Conservation (phyloP, 2,797 vertebrate species). For the Leptoclinus maculatus region DNA sequence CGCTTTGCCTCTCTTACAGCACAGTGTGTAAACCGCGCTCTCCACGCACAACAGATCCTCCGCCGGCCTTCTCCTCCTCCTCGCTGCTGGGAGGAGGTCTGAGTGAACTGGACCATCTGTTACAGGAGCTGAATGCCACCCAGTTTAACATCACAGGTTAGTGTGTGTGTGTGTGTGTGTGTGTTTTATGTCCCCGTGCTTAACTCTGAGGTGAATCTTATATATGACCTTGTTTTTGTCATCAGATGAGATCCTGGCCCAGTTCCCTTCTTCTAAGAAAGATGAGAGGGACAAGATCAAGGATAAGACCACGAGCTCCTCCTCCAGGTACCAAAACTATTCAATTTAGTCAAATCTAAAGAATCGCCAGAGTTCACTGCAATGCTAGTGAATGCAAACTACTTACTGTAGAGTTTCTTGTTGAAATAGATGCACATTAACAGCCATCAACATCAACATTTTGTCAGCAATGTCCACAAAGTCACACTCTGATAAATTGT, state of each 20-base stretch:
- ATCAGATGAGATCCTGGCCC: constrained; percentile 94
- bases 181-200: not conserved
- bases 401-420: not conserved
- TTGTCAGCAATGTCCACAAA: not conserved
- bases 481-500: not conserved
- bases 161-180: constrained; percentile 27
- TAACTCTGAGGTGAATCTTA: not conserved
- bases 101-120: constrained; percentile 91
- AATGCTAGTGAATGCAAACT: not conserved
- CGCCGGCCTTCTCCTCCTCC: constrained; percentile 87
- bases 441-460: not conserved
- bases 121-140: constrained; percentile 93
- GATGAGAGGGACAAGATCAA: constrained; percentile 82
- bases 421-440: not conserved
- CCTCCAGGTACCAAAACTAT: constrained; percentile 68
- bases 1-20: constrained; percentile 70
- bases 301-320: constrained; percentile 67
- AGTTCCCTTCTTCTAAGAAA: constrained; percentile 89
- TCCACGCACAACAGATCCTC: constrained; percentile 81
- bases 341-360: not conserved
- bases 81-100: constrained; percentile 91
- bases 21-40: constrained; percentile 92
- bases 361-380: not conserved
- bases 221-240: constrained; percentile 23
- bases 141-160: constrained; percentile 95